Conservation (phyloP, 2,888 invertebrate species). For the Emesis russula region DNA sequence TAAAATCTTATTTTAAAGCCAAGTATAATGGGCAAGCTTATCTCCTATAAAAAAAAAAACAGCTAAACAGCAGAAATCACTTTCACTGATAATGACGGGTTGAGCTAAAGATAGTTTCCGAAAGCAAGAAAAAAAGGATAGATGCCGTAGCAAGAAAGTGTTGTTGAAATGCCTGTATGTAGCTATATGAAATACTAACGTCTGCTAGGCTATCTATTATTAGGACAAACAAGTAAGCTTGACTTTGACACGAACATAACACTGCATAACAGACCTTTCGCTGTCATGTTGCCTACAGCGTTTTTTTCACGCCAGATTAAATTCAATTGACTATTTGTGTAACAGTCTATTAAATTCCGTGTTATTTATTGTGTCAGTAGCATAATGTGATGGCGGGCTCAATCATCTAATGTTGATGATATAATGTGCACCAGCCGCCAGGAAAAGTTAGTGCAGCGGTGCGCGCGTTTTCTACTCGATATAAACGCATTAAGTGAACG, state of each 20-base stretch:
- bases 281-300: neutral
- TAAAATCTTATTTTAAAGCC: no score
- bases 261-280: conserved; percentile 14
- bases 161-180: no score
- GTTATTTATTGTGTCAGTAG: conserved; percentile 68
- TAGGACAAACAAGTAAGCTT: neutral
- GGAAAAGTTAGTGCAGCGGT: conserved; percentile 85
- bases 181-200: no score
- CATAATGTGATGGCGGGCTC: conserved; percentile 50
- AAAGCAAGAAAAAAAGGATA: no score
- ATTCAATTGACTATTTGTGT: conserved; percentile 51
- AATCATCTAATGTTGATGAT: conserved; percentile 88
- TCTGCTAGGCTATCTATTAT: no score
- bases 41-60: no score
- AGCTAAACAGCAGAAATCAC: no score
- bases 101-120: no score
- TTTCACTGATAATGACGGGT: no score
- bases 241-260: neutral
- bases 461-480: conserved; percentile 90
- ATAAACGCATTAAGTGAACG: conserved; percentile 92
- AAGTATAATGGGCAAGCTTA: no score
- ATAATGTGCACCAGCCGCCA: conserved; percentile 89
- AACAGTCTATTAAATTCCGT: conserved; percentile 59
- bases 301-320: conserved; percentile 4
- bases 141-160: no score